Evolutionary conservation across 2,888 invertebrate species (phyloP).

Genomic region (Drosophila cracens): DNA sequence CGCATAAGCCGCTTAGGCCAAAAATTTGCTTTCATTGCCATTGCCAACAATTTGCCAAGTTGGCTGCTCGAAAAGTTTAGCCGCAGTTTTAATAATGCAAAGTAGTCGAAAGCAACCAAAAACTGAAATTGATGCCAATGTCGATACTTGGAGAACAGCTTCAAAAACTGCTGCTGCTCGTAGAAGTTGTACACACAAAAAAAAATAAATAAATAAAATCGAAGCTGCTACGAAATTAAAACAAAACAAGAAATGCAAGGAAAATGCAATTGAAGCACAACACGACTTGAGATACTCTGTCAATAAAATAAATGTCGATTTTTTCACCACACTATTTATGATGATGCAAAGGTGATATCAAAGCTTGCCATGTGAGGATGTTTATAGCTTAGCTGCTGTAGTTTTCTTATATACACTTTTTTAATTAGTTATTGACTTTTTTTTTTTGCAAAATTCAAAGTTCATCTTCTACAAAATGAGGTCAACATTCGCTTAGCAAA

Average conservation of each 20-base stretch:
- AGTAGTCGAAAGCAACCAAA: conserved; percentile 60
- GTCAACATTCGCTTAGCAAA: not conserved
- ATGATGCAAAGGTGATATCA: not conserved
- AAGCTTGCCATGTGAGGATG: not conserved
- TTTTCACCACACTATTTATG: too few relatives aligned
- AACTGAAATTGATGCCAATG: conserved; percentile 67
- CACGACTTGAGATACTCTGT: conserved; percentile 37
- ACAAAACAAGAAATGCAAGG: conserved; percentile 36
- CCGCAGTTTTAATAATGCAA: conserved; percentile 70
- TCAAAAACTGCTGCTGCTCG: conserved; percentile 41
- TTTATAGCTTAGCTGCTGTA: not conserved
- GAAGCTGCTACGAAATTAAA: conserved; percentile 50
- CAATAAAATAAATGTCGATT: not conserved
- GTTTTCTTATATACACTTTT: not conserved
- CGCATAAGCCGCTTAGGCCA: conserved; percentile 51
- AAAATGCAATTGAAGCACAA: conserved; percentile 19
- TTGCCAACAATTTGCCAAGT: conserved; percentile 36
- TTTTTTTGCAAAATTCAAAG: not conserved
- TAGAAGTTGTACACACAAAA: not conserved
- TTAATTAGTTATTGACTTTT: not conserved
- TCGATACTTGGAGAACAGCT: conserved; percentile 63
- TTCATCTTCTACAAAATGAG: not conserved
- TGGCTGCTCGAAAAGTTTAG: conserved; percentile 60
- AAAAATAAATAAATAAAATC: conserved; percentile 1
- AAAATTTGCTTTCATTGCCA: conserved; percentile 45